Evolutionary conservation across 2,113 vertebrate species (phyloP).

Genomic region (Phoenicopterus ruber): DNA sequence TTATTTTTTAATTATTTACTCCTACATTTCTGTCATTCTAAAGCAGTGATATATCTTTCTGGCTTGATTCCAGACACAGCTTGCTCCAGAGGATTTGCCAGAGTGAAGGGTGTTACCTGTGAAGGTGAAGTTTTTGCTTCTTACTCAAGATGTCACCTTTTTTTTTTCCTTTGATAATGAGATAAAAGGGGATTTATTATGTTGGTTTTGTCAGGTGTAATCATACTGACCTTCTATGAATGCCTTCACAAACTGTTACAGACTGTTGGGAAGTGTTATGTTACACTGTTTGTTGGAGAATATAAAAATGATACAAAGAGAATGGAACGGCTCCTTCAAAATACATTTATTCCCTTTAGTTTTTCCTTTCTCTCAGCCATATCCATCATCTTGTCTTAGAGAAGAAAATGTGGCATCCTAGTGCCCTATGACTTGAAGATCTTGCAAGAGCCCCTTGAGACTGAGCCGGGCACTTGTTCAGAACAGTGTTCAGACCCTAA

Average conservation of each 20-base stretch:
- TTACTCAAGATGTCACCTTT: background rate
- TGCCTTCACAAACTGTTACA: background rate
- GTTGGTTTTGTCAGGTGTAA: background rate
- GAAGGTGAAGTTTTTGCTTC: constrained; percentile 69
- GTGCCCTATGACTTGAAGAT: background rate
- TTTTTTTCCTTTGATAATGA: background rate
- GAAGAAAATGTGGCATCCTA: background rate
- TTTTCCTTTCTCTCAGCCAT: background rate
- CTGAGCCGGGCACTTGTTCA: background rate
- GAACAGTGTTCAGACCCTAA: background rate
- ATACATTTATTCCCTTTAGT: background rate
- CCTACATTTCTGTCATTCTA: background rate
- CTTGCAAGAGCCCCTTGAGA: background rate
- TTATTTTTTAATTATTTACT: background rate
- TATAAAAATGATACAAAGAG: background rate
- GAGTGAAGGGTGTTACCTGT: constrained; percentile 74
- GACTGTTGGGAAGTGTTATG: background rate
- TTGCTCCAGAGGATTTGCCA: constrained; percentile 77
- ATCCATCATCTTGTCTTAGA: background rate
- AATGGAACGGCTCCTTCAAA: background rate
- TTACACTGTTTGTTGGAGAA: background rate
- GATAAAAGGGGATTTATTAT: background rate
- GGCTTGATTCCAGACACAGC: constrained; percentile 64
- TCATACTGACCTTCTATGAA: background rate
- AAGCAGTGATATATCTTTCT: background rate